These are phyloP conservation scores for Masticophis lateralis DNA, from an alignment of 2,797 vertebrate species.

Conservation along the genomic window DNA sequence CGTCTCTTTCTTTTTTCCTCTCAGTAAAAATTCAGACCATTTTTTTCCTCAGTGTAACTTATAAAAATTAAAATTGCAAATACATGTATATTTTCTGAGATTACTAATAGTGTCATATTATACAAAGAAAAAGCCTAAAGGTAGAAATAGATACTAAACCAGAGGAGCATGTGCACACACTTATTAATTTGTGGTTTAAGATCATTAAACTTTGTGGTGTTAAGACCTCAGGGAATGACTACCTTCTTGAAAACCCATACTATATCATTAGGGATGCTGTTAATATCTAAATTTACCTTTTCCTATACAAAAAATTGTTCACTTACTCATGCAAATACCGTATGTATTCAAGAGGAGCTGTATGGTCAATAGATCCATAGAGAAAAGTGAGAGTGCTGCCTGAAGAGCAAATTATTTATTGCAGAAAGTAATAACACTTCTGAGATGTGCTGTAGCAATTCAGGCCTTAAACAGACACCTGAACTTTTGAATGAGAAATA, in stretches of 20 bases:
- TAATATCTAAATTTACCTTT: not conserved
- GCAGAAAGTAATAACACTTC: not conserved
- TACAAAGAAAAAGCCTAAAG: not conserved
- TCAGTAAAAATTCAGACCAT: not conserved
- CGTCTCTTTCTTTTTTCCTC: not conserved
- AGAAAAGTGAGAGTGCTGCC: not conserved
- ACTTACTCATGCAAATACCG: not conserved
- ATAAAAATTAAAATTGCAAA: constrained; percentile 14
- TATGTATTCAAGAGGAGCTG: not conserved
- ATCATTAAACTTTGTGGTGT: not conserved
- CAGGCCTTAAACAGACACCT: not conserved
- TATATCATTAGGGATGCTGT: not conserved
- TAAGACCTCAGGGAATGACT: not conserved
- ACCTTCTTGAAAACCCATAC: not conserved
- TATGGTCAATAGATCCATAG: not conserved
- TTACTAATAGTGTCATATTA: not conserved
- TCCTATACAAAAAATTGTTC: not conserved
- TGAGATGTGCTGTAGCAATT: not conserved
- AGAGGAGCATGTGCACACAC: not conserved
- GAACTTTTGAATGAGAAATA: not conserved
- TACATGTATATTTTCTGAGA: constrained; percentile 18
- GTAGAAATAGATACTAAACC: not conserved
- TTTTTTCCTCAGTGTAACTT: constrained; percentile 26
- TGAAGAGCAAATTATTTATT: not conserved
- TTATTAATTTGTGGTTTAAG: not conserved